Conservation (phyloP, 92 coral and sea anemone genomes). For the Zoanthus solanderi region DNA sequence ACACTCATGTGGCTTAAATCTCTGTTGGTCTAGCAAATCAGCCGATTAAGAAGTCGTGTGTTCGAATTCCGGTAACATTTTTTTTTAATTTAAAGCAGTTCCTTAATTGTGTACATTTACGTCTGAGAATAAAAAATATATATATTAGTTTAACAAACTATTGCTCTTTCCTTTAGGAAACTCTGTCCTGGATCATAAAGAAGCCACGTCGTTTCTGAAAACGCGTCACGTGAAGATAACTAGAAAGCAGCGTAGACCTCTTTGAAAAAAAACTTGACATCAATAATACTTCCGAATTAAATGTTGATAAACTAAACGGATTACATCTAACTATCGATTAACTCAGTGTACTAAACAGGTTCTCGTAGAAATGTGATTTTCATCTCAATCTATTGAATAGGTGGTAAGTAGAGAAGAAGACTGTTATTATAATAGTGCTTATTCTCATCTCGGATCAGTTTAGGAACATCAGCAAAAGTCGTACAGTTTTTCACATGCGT, state of each 20-base stretch:
- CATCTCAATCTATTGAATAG: background rate
- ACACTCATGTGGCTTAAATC: too few species aligned
- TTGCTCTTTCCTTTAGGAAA: background rate
- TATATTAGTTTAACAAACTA: background rate
- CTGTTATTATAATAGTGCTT: conserved; percentile 23
- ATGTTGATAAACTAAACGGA: background rate
- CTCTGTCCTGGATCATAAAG: background rate
- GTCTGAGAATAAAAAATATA: background rate
- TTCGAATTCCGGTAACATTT: too few species aligned
- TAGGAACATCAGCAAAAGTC: conserved; percentile 32
- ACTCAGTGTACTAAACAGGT: background rate
- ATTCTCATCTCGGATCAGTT: conserved; percentile 28
- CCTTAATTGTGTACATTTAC: too few species aligned
- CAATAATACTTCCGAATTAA: background rate
- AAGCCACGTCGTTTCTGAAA: conserved; percentile 5
- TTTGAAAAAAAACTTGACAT: background rate
- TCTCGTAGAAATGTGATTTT: background rate
- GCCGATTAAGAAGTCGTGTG: too few species aligned
- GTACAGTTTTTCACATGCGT: background rate
- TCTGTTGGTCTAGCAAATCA: too few species aligned
- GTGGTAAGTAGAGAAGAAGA: conserved; percentile 18
- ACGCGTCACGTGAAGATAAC: background rate
- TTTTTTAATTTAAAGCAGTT: too few species aligned
- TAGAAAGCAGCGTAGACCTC: background rate
- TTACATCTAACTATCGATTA: background rate